These are phyloP conservation scores for Myotis brandtii DNA, from an alignment of 2,113 vertebrate genomes.

Conservation along the genomic window DNA sequence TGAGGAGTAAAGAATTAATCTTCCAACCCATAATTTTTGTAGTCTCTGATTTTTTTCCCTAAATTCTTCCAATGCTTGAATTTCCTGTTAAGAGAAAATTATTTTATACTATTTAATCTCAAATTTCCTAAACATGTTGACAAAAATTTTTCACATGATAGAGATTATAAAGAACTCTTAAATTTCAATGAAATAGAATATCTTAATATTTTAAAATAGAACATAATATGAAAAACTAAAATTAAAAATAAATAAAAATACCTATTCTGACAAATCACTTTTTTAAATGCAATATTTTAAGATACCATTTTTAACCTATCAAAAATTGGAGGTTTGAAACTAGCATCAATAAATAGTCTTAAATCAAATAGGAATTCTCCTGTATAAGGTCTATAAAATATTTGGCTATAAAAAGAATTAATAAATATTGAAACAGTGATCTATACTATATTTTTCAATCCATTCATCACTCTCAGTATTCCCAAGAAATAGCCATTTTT, in stretches of 20 bases:
- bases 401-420: constrained; percentile 22
- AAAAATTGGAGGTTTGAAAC: constrained; percentile 7
- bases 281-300: constrained; percentile 55
- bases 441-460: constrained; percentile 39
- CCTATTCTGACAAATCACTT: constrained; percentile 29
- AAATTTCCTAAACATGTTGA: constrained; percentile 41
- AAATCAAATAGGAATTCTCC: constrained; percentile 50
- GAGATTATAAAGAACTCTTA: neutral
- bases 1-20: constrained; percentile 94
- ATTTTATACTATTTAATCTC: constrained; percentile 58
- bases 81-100: constrained; percentile 89
- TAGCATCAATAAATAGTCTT: constrained; percentile 32
- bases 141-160: constrained; percentile 46
- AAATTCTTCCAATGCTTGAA: constrained; percentile 94
- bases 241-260: constrained; percentile 47
- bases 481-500: constrained; percentile 1
- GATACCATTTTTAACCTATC: constrained; percentile 37
- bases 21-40: constrained; percentile 95
- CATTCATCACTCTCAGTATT: constrained; percentile 49
- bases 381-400: neutral
- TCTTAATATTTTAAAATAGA: constrained; percentile 43
- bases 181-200: constrained; percentile 38
- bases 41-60: constrained; percentile 96
- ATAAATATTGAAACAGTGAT: constrained; percentile 51
- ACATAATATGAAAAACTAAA: constrained; percentile 33